These are phyloP conservation scores for Papio anubis DNA, from an alignment of 2,113 vertebrate species.

Conservation along the genomic window DNA sequence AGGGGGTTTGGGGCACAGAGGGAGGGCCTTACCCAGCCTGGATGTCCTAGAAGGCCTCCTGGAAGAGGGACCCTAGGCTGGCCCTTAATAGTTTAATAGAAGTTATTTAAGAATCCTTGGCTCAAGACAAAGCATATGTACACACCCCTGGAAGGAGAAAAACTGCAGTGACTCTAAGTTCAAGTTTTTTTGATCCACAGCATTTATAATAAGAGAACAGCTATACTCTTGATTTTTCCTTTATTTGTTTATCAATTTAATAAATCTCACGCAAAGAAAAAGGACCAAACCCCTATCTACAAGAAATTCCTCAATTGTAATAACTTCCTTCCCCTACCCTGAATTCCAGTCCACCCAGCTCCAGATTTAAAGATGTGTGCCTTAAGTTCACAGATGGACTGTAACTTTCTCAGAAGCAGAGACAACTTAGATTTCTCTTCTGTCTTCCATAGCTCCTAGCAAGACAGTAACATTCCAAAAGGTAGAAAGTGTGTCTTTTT, in stretches of 20 bases:
- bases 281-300: not conserved
- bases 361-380: not conserved
- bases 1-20: not conserved
- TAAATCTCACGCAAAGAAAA: not conserved
- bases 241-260: slow-evolving; percentile 21
- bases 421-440: not conserved
- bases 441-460: not conserved
- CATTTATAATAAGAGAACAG: slow-evolving; percentile 5
- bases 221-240: not conserved
- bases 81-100: not conserved
- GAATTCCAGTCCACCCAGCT: not conserved
- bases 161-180: not conserved
- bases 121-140: not conserved
- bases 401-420: not conserved
- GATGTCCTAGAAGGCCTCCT: not conserved
- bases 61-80: not conserved
- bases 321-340: not conserved
- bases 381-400: not conserved
- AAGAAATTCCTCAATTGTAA: not conserved
- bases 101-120: not conserved
- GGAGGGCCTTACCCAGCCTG: not conserved
- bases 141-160: not conserved
- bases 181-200: not conserved
- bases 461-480: not conserved
- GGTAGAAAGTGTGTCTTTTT: not conserved